Percentiles rank a stretch among this genome's conserved stretches.
phyloP scores from a whole-genome alignment of 2,113 vertebrate genomes.

The Salminus brasiliensis region DNA sequence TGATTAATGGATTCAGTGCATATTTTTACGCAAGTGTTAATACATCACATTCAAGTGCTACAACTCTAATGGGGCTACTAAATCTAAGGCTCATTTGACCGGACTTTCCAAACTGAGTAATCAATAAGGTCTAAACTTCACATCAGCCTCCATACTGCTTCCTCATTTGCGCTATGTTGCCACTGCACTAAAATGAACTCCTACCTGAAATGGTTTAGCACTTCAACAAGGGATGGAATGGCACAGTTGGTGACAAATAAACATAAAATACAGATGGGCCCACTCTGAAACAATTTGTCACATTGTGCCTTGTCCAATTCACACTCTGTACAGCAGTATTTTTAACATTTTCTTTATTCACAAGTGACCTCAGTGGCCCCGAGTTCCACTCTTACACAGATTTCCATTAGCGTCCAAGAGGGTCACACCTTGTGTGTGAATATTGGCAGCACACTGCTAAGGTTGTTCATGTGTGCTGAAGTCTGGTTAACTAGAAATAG shows the following conservation, averaged over 20 bases:
- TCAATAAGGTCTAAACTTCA: not conserved
- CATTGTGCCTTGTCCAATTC: not conserved
- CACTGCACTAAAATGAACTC: slow-evolving; percentile 13
- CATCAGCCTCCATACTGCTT: slow-evolving; percentile 6
- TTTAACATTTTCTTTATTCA: not conserved
- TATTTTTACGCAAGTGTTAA: not conserved
- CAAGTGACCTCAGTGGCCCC: not conserved
- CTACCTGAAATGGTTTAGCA: slow-evolving; percentile 10
- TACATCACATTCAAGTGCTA: not conserved
- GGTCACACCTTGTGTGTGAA: not conserved
- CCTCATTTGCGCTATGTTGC: not conserved
- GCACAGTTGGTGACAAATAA: not conserved
- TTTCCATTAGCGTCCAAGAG: not conserved
- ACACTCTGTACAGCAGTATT: not conserved
- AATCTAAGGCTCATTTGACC: not conserved
- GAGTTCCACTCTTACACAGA: not conserved
- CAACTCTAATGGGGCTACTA: slow-evolving; percentile 1
- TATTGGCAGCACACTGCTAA: not conserved
- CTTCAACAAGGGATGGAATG: not conserved
- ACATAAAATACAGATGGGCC: slow-evolving; percentile 5
- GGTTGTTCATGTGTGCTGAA: not conserved
- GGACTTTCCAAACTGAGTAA: not conserved
- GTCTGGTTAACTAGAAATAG: too few species aligned
- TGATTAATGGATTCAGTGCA: not conserved
- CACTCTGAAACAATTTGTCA: not conserved